Conservation (phyloP, 2,888 invertebrate species). For the Cryptus viduatorius region DNA sequence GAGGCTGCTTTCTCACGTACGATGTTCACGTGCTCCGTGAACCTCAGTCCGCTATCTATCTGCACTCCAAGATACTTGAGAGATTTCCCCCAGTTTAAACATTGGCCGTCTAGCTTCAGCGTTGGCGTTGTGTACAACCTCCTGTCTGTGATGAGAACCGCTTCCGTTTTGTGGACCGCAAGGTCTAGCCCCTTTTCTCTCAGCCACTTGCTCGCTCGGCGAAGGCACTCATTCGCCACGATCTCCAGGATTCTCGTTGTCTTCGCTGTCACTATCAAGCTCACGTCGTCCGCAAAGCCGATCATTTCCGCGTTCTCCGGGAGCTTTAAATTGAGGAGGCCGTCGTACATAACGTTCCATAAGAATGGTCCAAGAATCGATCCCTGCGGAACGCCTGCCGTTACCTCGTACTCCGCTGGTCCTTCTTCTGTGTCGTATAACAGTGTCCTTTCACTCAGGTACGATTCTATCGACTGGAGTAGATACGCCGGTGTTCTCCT, state of each 20-base stretch:
- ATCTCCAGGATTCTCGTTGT: slow-evolving; percentile 1
- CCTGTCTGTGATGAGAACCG: slow-evolving; percentile 42
- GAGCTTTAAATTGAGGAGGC: slow-evolving; percentile 29
- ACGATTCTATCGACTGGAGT: slow-evolving; percentile 36
- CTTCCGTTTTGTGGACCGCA: slow-evolving; percentile 51
- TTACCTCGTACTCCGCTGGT: neutral
- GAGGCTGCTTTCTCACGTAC: neutral
- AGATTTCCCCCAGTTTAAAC: slow-evolving; percentile 4
- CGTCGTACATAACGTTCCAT: slow-evolving; percentile 59
- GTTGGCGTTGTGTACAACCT: neutral
- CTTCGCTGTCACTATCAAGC: slow-evolving; percentile 20
- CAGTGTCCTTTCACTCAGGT: slow-evolving; percentile 34
- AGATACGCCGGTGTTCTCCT: slow-evolving; percentile 47
- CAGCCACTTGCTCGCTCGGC: slow-evolving; percentile 26
- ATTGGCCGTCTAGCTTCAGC: slow-evolving; percentile 5
- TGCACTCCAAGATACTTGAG: slow-evolving; percentile 31
- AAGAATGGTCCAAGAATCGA: slow-evolving; percentile 47
- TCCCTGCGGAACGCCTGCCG: slow-evolving; percentile 64
- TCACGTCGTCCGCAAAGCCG: slow-evolving; percentile 36
- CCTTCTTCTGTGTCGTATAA: slow-evolving; percentile 41
- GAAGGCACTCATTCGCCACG: slow-evolving; percentile 16
- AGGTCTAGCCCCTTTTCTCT: slow-evolving; percentile 15
- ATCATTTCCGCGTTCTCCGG: slow-evolving; percentile 4
- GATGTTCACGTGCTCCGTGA: neutral
- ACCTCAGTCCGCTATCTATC: neutral